A percentile compares a stretch with the other conserved stretches of the same genome.
These are phyloP conservation scores for Aplysia californica DNA, from an alignment of 1,140 invertebrate genomes.

Conservation along the genomic window DNA sequence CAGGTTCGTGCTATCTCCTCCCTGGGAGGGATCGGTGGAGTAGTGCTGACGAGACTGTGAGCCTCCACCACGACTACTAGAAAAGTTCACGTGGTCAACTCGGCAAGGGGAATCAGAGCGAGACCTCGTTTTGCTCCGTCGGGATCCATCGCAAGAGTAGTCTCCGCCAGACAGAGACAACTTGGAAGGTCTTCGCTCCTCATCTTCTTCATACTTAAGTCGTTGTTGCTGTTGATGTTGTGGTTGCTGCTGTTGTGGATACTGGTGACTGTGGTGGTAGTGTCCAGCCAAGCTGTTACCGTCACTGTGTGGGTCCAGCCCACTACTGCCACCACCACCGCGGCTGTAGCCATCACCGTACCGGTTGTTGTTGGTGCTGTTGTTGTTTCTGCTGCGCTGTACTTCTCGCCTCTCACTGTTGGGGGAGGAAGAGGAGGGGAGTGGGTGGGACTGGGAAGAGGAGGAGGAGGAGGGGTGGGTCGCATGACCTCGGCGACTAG, in stretches of 20 bases:
- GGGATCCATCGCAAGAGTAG: background rate
- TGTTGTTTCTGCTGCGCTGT: constrained; percentile 5
- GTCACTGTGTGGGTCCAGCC: too few relatives aligned
- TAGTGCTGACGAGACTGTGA: too few relatives aligned
- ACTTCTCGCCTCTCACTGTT: too few relatives aligned
- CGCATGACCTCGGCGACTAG: background rate
- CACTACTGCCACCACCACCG: background rate
- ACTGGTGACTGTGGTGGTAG: background rate
- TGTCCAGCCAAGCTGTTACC: too few relatives aligned
- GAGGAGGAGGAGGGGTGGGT: background rate
- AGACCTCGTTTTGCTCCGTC: background rate
- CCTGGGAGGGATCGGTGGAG: too few relatives aligned
- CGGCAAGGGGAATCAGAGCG: background rate
- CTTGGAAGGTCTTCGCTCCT: background rate
- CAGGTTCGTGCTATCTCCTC: too few relatives aligned
- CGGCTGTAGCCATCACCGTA: background rate
- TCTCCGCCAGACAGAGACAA: background rate
- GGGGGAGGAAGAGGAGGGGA: too few relatives aligned
- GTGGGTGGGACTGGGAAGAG: too few relatives aligned
- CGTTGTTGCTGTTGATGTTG: too few relatives aligned
- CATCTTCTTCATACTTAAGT: too few relatives aligned
- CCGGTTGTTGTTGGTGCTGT: background rate
- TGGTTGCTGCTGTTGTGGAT: background rate
- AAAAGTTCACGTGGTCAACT: background rate
- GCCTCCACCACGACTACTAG: too few relatives aligned